Evolutionary conservation across 2,797 vertebrate genomes (phyloP).

Genomic region (Onychomys torridus): DNA sequence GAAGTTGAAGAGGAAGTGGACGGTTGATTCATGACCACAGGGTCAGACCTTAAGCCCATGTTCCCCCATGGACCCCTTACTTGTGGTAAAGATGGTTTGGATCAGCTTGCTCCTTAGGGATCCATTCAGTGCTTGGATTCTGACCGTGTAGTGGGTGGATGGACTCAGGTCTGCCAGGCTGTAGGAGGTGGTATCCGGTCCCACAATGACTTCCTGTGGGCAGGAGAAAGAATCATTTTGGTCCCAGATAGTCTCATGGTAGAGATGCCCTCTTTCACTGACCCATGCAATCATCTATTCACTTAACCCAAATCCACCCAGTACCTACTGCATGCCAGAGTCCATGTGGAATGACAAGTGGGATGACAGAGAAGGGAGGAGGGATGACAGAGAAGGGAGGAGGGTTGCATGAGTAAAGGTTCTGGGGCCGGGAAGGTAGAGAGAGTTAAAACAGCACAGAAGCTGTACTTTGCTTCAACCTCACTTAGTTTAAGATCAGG

Average conservation of each 20-base stretch:
- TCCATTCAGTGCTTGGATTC: constrained; percentile 92
- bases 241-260: not conserved
- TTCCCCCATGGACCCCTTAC: constrained; percentile 87
- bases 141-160: constrained; percentile 93
- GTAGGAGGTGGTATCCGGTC: constrained; percentile 93
- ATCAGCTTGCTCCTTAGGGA: constrained; percentile 92
- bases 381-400: not conserved
- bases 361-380: not conserved
- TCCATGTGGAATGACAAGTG: not conserved
- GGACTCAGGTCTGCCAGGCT: constrained; percentile 93
- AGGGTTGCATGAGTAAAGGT: not conserved
- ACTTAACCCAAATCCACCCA: not conserved
- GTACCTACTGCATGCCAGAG: not conserved
- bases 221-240: constrained; percentile 35
- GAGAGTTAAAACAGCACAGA: not conserved
- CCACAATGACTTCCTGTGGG: constrained; percentile 93
- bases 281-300: not conserved
- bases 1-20: not conserved
- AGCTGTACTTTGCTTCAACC: not conserved
- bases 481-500: not conserved
- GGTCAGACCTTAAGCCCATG: not conserved
- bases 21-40: not conserved
- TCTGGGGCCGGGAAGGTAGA: not conserved
- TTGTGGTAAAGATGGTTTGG: constrained; percentile 93
- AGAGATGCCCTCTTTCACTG: not conserved